Conservation (phyloP, 2,888 invertebrate species). For the Calliscelio sp. region DNA sequence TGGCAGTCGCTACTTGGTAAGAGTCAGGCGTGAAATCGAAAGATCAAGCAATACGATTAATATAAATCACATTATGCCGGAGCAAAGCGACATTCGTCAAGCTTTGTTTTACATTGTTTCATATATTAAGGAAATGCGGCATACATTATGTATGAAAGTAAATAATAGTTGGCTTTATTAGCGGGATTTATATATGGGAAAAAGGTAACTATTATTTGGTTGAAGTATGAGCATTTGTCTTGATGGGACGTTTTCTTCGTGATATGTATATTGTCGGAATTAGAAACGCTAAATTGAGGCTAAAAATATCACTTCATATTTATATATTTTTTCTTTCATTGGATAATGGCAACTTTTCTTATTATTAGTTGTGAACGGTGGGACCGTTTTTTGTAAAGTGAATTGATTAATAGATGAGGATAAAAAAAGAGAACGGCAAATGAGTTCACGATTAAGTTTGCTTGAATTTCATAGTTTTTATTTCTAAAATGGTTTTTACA, state of each 20-base stretch:
- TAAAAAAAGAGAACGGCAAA: no score
- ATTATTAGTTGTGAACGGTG: neutral
- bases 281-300: slow-evolving; percentile 4
- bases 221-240: slow-evolving; percentile 60
- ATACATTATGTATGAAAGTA: slow-evolving; percentile 65
- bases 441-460: no score
- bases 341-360: neutral
- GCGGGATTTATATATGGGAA: slow-evolving; percentile 51
- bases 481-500: no score
- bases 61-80: slow-evolving; percentile 62
- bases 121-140: slow-evolving; percentile 54
- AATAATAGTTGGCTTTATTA: slow-evolving; percentile 55
- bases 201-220: slow-evolving; percentile 42
- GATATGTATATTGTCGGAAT: neutral
- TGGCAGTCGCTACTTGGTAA: slow-evolving; percentile 72
- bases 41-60: slow-evolving; percentile 70
- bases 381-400: neutral
- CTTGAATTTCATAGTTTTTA: no score
- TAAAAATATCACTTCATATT: neutral
- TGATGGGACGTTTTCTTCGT: slow-evolving; percentile 24
- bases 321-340: no score
- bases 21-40: slow-evolving; percentile 71
- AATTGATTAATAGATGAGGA: no score
- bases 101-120: slow-evolving; percentile 60
- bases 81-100: slow-evolving; percentile 53